Percentiles rank a stretch among this genome's conserved stretches.
phyloP scores from a whole-genome alignment of 1,140 invertebrate species.

The Formica selysi region DNA sequence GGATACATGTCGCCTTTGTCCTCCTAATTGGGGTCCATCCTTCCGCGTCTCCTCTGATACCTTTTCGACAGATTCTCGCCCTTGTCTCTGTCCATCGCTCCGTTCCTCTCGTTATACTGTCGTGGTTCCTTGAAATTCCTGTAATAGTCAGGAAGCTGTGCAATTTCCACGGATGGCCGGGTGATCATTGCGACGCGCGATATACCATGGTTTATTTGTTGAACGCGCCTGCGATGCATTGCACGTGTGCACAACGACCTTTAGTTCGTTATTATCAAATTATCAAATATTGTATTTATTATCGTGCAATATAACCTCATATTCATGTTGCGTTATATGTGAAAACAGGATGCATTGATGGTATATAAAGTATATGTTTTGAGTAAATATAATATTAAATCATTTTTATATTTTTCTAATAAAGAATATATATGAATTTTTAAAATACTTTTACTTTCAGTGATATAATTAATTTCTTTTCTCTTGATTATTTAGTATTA shows the following conservation, averaged over 20 bases:
- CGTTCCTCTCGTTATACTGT: neutral
- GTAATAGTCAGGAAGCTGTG: constrained; percentile 39
- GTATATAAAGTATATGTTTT: neutral
- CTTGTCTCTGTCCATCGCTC: neutral
- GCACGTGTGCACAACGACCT: neutral
- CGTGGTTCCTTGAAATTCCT: constrained; percentile 18
- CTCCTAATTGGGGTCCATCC: constrained; percentile 61
- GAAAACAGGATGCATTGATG: neutral
- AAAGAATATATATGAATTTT: neutral
- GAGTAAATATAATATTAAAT: neutral
- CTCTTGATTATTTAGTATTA: neutral
- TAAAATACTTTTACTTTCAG: neutral
- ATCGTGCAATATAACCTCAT: neutral
- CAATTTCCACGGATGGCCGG: constrained; percentile 29
- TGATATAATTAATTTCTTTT: no score
- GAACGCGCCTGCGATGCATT: neutral
- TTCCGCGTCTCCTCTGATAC: constrained; percentile 50
- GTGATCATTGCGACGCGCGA: constrained; percentile 21
- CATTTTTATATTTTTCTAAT: neutral
- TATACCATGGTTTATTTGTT: constrained; percentile 16
- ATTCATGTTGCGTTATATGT: neutral
- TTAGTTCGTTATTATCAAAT: constrained; percentile 15
- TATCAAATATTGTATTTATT: constrained; percentile 25
- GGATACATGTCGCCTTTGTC: constrained; percentile 70
- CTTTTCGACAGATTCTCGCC: constrained; percentile 35